phyloP scores from a whole-genome alignment of 1,140 invertebrate species.

The Leptopilina boulardi region DNA sequence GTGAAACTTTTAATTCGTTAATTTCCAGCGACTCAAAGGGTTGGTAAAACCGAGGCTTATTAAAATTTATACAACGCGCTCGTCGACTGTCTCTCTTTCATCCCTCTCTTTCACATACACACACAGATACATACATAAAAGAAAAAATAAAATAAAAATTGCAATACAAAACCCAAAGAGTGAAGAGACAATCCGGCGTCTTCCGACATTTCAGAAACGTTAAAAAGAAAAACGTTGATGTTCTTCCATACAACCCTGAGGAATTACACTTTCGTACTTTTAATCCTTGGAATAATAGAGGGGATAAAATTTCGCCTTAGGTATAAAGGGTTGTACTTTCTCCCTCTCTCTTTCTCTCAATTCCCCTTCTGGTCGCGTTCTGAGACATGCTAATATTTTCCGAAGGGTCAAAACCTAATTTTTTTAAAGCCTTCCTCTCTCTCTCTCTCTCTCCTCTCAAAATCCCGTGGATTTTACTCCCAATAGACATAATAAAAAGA shows the following conservation, averaged over 20 bases:
- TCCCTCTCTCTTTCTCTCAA: slow-evolving; percentile 42
- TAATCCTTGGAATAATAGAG: slow-evolving; percentile 71
- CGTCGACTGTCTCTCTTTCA: slow-evolving; percentile 37
- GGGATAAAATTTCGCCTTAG: slow-evolving; percentile 45
- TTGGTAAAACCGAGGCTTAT: slow-evolving; percentile 47
- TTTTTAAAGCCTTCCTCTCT: slow-evolving; percentile 60
- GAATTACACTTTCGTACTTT: slow-evolving; percentile 70
- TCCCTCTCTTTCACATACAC: not conserved
- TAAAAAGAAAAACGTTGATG: slow-evolving; percentile 40
- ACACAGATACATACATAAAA: too few species aligned
- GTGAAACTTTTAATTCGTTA: slow-evolving; percentile 60
- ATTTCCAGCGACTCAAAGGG: slow-evolving; percentile 50
- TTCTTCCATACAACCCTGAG: slow-evolving; percentile 49
- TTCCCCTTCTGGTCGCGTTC: slow-evolving; percentile 35
- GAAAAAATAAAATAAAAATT: slow-evolving; percentile 35
- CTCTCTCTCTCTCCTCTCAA: not conserved
- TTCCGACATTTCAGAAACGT: slow-evolving; percentile 35
- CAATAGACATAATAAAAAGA: slow-evolving; percentile 75
- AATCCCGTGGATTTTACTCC: slow-evolving; percentile 44
- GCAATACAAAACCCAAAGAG: slow-evolving; percentile 42
- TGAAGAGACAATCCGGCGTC: slow-evolving; percentile 37
- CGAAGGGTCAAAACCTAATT: slow-evolving; percentile 73
- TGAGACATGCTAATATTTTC: slow-evolving; percentile 68
- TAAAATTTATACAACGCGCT: slow-evolving; percentile 55
- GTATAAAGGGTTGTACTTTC: slow-evolving; percentile 62